phyloP scores from a whole-genome alignment of 2,797 vertebrate species.

The Myotis planiceps region DNA sequence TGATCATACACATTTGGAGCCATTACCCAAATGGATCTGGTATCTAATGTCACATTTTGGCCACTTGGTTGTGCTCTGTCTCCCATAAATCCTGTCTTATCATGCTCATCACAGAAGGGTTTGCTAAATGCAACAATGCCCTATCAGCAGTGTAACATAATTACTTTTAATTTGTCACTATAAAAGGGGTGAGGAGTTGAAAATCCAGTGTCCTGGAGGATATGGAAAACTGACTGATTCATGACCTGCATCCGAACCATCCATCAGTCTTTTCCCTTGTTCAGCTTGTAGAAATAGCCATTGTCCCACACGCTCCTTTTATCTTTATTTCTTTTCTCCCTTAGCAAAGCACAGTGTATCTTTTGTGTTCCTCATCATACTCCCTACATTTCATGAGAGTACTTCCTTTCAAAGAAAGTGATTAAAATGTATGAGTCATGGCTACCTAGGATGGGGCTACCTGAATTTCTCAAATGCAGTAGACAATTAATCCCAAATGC shows the following conservation, averaged over 20 bases:
- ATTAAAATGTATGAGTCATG: conserved; percentile 10
- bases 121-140: not conserved
- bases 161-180: conserved; percentile 47
- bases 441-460: not conserved
- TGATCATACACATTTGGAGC: not conserved
- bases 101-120: not conserved
- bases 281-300: not conserved
- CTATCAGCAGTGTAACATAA: not conserved
- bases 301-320: not conserved
- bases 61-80: not conserved
- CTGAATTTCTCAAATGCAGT: not conserved
- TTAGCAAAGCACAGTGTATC: not conserved
- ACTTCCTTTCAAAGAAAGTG: conserved; percentile 11
- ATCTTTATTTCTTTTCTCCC: conserved; percentile 22
- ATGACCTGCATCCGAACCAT: not conserved
- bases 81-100: not conserved
- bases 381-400: not conserved
- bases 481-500: not conserved
- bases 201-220: conserved; percentile 40
- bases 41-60: not conserved
- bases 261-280: not conserved
- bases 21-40: not conserved
- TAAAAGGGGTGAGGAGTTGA: not conserved
- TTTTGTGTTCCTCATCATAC: not conserved
- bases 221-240: not conserved